Conservation (phyloP, 2,888 invertebrate species). For the Pachymerium ferrugineum region DNA sequence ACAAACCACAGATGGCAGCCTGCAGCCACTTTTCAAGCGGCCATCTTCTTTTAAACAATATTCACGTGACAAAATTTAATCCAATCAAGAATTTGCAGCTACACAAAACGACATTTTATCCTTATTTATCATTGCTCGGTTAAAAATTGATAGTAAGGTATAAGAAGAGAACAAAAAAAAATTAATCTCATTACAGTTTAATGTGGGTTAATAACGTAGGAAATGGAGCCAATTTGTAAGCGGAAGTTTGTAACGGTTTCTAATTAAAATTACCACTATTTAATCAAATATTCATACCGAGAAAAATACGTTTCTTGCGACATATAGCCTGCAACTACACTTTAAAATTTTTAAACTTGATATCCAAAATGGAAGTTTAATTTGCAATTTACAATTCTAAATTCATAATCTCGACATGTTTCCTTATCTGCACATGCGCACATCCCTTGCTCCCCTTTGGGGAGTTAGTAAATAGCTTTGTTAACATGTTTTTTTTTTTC, state of each 20-base stretch:
- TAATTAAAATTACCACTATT: constrained; percentile 14
- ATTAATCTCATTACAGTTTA: too few species aligned
- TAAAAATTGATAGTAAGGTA: too few species aligned
- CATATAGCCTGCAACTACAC: not conserved
- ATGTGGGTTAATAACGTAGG: too few species aligned
- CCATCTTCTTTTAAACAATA: too few species aligned
- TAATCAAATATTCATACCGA: too few species aligned
- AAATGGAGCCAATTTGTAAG: not conserved
- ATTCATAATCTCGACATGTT: constrained; percentile 24
- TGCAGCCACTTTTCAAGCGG: too few species aligned
- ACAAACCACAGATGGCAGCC: too few species aligned
- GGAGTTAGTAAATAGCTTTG: constrained; percentile 22
- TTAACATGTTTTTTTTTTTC: constrained; percentile 5
- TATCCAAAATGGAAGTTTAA: constrained; percentile 17
- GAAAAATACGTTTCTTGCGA: not conserved
- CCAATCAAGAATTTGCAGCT: too few species aligned
- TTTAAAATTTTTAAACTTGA: constrained; percentile 19
- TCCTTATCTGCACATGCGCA: constrained; percentile 25
- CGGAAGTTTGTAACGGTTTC: constrained; percentile 1
- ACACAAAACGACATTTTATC: too few species aligned
- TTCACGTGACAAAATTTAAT: too few species aligned
- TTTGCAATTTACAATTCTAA: constrained; percentile 25
- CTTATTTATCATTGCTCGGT: too few species aligned
- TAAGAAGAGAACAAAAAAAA: too few species aligned
- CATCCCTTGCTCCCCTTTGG: not conserved